Percentiles rank a stretch among this genome's conserved stretches.
Evolutionary conservation across 2,113 vertebrate species (phyloP).

Genomic region (Climacteris rufus): DNA sequence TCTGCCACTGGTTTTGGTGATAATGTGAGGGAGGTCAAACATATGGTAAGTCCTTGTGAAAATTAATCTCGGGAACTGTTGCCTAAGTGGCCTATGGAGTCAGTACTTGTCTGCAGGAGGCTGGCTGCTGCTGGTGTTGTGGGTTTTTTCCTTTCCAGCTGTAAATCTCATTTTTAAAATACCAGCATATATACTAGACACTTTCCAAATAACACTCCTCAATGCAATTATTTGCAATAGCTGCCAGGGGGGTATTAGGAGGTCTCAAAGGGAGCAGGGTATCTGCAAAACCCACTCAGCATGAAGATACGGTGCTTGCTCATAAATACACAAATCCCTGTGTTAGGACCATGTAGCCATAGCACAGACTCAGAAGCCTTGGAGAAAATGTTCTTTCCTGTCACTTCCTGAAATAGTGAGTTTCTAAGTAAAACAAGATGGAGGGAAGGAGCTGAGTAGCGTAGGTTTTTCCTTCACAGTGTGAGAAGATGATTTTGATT

Average conservation of each 20-base stretch:
- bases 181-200: background rate
- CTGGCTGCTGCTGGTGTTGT: background rate
- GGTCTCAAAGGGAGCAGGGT: background rate
- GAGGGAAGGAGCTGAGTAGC: background rate
- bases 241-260: background rate
- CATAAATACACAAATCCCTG: background rate
- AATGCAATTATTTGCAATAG: background rate
- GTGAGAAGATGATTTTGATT: background rate
- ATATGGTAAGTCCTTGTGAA: background rate
- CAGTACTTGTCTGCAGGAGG: background rate
- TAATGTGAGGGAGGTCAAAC: background rate
- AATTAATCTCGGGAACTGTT: background rate
- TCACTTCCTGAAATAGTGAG: background rate
- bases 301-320: background rate
- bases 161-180: slow-evolving; percentile 46
- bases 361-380: background rate
- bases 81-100: slow-evolving; percentile 6
- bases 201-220: background rate
- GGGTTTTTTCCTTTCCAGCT: background rate
- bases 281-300: slow-evolving; percentile 2
- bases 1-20: background rate
- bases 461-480: fast-evolving
- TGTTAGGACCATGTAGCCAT: background rate
- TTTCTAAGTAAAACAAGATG: background rate
- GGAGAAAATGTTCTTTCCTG: background rate